Evolutionary conservation across 2,888 invertebrate genomes (phyloP).

Genomic region (Tetrapedia diversipes): DNA sequence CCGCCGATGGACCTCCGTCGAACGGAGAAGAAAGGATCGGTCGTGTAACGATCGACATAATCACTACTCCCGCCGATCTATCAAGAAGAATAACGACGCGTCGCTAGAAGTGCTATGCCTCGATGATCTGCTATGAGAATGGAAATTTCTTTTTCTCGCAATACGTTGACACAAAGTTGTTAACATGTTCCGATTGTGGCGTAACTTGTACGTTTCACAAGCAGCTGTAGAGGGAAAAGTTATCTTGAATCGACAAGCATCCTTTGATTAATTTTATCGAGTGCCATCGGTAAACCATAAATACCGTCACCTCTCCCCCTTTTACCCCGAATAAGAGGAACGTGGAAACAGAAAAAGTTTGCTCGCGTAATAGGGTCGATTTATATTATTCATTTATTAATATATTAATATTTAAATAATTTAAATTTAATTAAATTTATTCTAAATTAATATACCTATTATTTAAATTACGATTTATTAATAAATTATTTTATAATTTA

Average conservation of each 20-base stretch:
- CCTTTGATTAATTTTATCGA: slow-evolving; percentile 7
- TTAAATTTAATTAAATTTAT: no score
- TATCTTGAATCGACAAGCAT: neutral
- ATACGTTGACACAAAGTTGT: neutral
- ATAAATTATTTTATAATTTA: no score
- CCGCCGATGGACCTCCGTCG: slow-evolving; percentile 13
- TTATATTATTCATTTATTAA: no score
- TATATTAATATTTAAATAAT: no score
- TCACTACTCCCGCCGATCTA: slow-evolving; percentile 75
- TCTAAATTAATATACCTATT: no score
- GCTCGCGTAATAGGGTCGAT: slow-evolving; percentile 77
- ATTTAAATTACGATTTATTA: no score
- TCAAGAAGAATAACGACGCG: slow-evolving; percentile 77
- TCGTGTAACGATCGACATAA: slow-evolving; percentile 70
- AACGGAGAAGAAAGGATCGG: slow-evolving; percentile 51
- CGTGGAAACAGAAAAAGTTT: slow-evolving; percentile 74
- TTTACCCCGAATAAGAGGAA: no score
- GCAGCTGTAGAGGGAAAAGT: no score
- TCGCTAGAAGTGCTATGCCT: slow-evolving; percentile 52
- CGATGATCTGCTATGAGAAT: slow-evolving; percentile 46
- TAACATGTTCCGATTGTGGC: slow-evolving; percentile 7
- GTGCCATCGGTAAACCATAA: no score
- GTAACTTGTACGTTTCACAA: slow-evolving; percentile 5
- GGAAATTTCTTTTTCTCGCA: slow-evolving; percentile 28
- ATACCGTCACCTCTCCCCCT: no score